Base-by-base conservation (phyloP, 1,140 invertebrate genomes). In the Hycleus phaleratus region DNA sequence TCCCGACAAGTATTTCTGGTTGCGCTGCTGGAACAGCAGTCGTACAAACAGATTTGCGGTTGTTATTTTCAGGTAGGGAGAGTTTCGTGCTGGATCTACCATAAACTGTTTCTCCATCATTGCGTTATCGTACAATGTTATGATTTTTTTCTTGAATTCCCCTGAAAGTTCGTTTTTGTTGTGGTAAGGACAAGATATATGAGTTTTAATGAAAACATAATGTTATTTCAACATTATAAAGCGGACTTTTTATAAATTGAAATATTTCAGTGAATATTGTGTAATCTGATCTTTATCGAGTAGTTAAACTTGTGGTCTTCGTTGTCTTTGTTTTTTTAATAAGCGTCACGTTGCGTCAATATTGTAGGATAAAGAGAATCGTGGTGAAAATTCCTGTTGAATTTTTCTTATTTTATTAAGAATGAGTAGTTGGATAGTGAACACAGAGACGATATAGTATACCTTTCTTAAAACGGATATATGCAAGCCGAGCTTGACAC, bases 401-500 rank as follows among this genome's bases (percentile, higher is more conserved):
- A 47, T 48, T 40, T 40, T 56, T 12, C 32, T 47, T 38, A 38
- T 56, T 49, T 42, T 49, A 38, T 42, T 11, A 38, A 49, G 38
- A 56, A 49, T 49, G 46, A 56, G 38, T 48, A 56, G 24, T 49
- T 56, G 43, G 47, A 56, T 42, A 32, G 11, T 25, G 46, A 56
- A 56, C 52, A 59, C 50, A 59, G 50, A 50, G 53, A 59, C 49
- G 49, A 58, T 48, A 11, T 42, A 10, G 38, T 45, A 18, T 18
- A 18, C 18, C 18, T 38, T 38, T 46, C 43, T 45, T 18, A 26
- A 39, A 39, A 55, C 40, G 56, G 45, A 58, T 51, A 59, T 62
- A 62, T 62, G 51, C 60, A 62, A 61, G 56, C 52, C 57, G 56
- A 51, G 49, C 46, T 54, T 26, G 42, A 43, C 51, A 56, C 64